A percentile compares a stretch with the other conserved stretches of the same genome.
phyloP scores from a whole-genome alignment of 2,888 invertebrate species.

The Phengaris alcon region DNA sequence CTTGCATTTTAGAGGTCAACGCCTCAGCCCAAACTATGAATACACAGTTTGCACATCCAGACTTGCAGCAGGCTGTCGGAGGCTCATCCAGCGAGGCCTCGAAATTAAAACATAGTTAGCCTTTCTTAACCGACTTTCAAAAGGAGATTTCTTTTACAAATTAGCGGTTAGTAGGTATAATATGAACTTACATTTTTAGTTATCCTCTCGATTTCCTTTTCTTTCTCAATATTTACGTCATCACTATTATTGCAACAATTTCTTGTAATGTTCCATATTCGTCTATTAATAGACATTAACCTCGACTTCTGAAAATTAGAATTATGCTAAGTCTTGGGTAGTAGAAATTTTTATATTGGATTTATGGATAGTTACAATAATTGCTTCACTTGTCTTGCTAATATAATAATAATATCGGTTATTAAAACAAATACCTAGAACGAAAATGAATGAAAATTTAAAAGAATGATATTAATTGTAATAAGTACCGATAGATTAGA shows the following conservation, averaged over 20 bases:
- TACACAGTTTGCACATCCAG: slow-evolving; percentile 95
- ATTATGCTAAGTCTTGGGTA: neutral
- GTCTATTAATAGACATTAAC: slow-evolving; percentile 33
- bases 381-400: neutral
- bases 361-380: neutral
- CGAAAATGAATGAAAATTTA: neutral
- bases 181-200: slow-evolving; percentile 54
- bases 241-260: slow-evolving; percentile 39
- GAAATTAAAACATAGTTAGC: slow-evolving; percentile 38
- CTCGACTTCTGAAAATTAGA: slow-evolving; percentile 46
- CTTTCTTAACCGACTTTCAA: neutral
- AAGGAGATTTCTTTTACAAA: too few relatives aligned
- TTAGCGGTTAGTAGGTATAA: too few relatives aligned
- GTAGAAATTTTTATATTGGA: neutral
- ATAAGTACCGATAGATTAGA: neutral
- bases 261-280: slow-evolving; percentile 12
- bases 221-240: slow-evolving; percentile 57
- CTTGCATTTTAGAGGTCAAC: slow-evolving; percentile 78
- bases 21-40: slow-evolving; percentile 94
- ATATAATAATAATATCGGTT: neutral
- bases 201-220: slow-evolving; percentile 63
- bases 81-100: slow-evolving; percentile 80
- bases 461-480: neutral
- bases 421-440: neutral
- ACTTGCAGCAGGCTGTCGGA: slow-evolving; percentile 93